Evolutionary conservation across 2,888 invertebrate genomes (phyloP), one percentile per base, ranked within the genome.

Genomic region (Auanema sp.): DNA sequence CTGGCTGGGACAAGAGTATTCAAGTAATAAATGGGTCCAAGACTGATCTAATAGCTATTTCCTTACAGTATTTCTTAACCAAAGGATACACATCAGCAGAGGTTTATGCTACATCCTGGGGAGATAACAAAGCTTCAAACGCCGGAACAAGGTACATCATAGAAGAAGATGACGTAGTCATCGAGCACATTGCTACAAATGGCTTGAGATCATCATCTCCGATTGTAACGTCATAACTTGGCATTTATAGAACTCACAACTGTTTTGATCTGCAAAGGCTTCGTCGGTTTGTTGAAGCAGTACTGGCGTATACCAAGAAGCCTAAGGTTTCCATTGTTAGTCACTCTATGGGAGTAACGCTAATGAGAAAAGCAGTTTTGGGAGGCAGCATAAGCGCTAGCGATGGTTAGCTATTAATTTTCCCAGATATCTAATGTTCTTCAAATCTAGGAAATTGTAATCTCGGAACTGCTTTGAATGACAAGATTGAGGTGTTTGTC

Each of bases 261-360:
- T 79, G 79, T 68, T 58, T 64, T 23, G 67, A 67, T 33, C 44
- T 75, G 3, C 51, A 47, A 12, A 61, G 72, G n/a, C 65, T 77
- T n/a, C 67, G 77, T 2, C 66, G 66, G 0, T 79, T 79, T 58
- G 60, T 79, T 23, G 61, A 74, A 49, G 78, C 75, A 1, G 73
- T 75, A 18, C 42, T 78, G 1, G 58, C 51, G 10, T 77, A 76
- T 59, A 75, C 76, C 21, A 66, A 62, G n/a, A 50, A 67, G 1
- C 25, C 63, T 0, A 68, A 71, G 49, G 62, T 73, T 4, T 69
- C 69, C 16, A 53, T 79, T 4, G 60, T 79, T 12, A 58, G 69
- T 14, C 79, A 79, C 57, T 75, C 74, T 21, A 79, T 79, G 78
- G 78, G 78, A 25, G 77, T 78, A 8, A 76, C 77, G 8, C 61